Base-by-base conservation (phyloP, 2,113 vertebrate genomes). In the Campylorhamphus procurvoides region DNA sequence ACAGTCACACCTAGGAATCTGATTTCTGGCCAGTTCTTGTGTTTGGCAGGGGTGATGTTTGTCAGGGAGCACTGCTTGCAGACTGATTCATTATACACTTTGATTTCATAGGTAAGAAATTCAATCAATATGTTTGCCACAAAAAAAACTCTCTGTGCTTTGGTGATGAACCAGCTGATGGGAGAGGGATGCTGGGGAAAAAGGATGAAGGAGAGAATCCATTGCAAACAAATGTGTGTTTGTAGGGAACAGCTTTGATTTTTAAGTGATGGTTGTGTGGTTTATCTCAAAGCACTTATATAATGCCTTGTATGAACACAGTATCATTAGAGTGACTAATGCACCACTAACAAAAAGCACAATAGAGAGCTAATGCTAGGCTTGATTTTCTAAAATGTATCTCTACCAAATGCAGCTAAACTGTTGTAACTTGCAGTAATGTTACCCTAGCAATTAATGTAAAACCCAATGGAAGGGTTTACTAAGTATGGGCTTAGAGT, bases 31-130 rank as follows among this genome's bases (percentile, higher is more conserved):
- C 64, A 63, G 79, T 52, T 60, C 66, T 69, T 69, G 19, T 29
- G 12, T 90, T 87, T 91, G 90, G 56, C 67, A 92, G n/a, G 42
- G 83, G 81, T 68, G 28, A 25, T 88, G 29, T 92, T 94, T 91
- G 84, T 71, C 39, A 87, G 77, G 25, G 60, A 71, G 53, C 33
- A 25, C 20, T 27, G 56, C 71, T 92, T 46, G 7, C 50, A 74
- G 77, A 53, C 50, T 49, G 44, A 78, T 87, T 87, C 83, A 78
- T 93, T 80, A 62, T 18, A 78, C 50, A n/a, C 47, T 92, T 90
- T 88, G 59, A 91, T 91, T 95, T 83, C 77, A 73, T 58, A 92
- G 91, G 84, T 93, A 90, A 87, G 44, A 81, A 84, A 93, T 90
- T 66, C 37, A 68, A 66, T 84, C 89, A 90, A 84, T 89, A 53